These are phyloP conservation scores for Acipenser ruthenus DNA, from an alignment of 2,797 vertebrate species.

Conservation along the genomic window DNA sequence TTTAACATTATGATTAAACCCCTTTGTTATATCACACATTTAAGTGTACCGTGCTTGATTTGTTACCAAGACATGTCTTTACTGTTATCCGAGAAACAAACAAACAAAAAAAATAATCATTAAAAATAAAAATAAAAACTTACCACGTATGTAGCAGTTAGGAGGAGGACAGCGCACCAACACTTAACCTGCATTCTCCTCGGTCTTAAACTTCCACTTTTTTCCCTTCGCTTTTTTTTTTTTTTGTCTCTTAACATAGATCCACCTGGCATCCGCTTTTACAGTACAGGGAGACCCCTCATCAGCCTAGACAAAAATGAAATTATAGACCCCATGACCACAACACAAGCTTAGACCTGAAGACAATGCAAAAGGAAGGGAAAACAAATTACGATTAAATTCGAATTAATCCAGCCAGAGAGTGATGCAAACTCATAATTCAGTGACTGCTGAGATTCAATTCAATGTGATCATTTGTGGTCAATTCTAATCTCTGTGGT, in stretches of 20 bases:
- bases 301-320: conserved; percentile 72
- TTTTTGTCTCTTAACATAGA: conserved; percentile 81
- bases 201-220: conserved; percentile 79
- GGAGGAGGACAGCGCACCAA: conserved; percentile 83
- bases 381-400: conserved; percentile 47
- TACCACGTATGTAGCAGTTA: conserved; percentile 82
- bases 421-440: conserved; percentile 53
- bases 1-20: too few species aligned
- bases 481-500: conserved; percentile 29
- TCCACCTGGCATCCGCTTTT: conserved; percentile 79
- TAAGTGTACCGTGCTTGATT: too few species aligned
- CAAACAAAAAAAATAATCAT: too few species aligned
- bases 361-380: conserved; percentile 36
- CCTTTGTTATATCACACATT: too few species aligned
- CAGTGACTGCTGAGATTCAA: conserved; percentile 37
- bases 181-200: conserved; percentile 87
- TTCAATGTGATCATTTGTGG: conserved; percentile 32
- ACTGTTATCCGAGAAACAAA: too few species aligned
- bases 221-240: conserved; percentile 58
- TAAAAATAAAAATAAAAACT: conserved; percentile 43
- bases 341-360: conserved; percentile 58
- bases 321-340: conserved; percentile 78
- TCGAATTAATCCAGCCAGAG: conserved; percentile 64
- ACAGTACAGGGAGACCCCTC: conserved; percentile 65
- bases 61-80: too few species aligned